Base-by-base conservation (phyloP, 2,888 invertebrate species). In the Nebria salina region DNA sequence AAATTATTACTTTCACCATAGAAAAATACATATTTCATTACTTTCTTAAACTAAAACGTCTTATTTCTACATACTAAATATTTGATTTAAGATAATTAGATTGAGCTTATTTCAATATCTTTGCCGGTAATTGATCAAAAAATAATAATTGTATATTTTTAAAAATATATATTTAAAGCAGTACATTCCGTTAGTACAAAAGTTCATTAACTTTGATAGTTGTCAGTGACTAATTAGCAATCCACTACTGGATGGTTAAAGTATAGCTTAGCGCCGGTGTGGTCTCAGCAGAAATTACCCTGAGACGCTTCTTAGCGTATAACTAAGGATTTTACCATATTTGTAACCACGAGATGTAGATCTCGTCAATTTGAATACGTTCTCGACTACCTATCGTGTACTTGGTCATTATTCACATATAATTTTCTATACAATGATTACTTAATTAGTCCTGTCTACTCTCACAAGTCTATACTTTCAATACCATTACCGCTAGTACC, bases 1-100 rank as follows among this genome's bases (percentile, higher is more conserved):
- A 75, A 54, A 75, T 54, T 13, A 26, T 54, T 64, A 74, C 42
- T 41, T 54, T 54, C 54, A 74, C 74, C 26, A 13, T 43, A 34
- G 34, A 34, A 34, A 34, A 34, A 34, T 34, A 42, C 43, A 73
- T 20, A 73, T 15, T 73, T 73, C 43, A 42, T 73, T 34, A 34
- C 34, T 34, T 54, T 54, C 64, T 54, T 54, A 75, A 64, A 43
- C 7, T 26, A 73, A 42, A 20, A 26, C 34, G 26, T 65, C 26
- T 76, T 41, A 11, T 34, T 41, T 42, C 34, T 11, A 76, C 65
- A 65, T 8, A 65, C 13, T 11, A 54, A 11, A 11, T 1, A 54
- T 11, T 54, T 54, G 8, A 54, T 54, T 75, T 8, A 72, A 72
- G 41, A 70, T 72, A 72, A 72, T 72, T 34, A 34, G 34, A 1